Conservation (phyloP, 1,140 invertebrate species). For the Pseudomyrmex gracilis region DNA sequence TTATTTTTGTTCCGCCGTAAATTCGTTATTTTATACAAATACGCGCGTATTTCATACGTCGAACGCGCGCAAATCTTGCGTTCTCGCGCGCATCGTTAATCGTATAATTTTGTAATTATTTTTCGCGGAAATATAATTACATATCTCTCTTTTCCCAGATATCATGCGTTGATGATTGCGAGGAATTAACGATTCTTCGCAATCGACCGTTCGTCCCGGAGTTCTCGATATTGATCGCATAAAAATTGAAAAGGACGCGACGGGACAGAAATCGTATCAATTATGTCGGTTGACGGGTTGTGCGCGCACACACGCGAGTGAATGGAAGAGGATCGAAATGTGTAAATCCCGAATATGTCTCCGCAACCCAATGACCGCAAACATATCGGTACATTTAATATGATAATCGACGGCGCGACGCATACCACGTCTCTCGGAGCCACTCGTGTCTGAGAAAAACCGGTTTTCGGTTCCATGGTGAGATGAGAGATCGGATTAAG, state of each 20-base stretch:
- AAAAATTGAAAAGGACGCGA: not conserved
- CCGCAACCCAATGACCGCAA: conserved; percentile 75
- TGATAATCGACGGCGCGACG: conserved; percentile 72
- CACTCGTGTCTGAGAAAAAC: conserved; percentile 70
- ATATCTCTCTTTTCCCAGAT: not conserved
- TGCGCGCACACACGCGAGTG: not conserved
- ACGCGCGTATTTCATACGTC: too few species aligned
- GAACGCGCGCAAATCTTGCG: conserved; percentile 2
- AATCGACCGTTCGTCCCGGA: not conserved
- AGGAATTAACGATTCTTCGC: not conserved
- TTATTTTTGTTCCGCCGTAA: too few species aligned
- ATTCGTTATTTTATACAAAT: not conserved
- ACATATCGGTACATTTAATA: conserved; percentile 77
- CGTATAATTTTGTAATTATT: conserved; percentile 8
- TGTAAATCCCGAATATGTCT: conserved; percentile 48
- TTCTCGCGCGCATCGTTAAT: not conserved
- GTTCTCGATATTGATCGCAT: not conserved
- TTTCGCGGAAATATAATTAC: not conserved
- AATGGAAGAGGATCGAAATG: conserved; percentile 38
- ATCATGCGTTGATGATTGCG: not conserved
- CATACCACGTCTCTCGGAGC: conserved; percentile 52
- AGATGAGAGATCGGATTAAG: conserved; percentile 42
- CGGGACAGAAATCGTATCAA: conserved; percentile 3
- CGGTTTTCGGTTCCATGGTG: conserved; percentile 69
- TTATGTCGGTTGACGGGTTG: conserved; percentile 27